Conservation (phyloP, 2,797 vertebrate genomes). For the Garrulus glandarius region DNA sequence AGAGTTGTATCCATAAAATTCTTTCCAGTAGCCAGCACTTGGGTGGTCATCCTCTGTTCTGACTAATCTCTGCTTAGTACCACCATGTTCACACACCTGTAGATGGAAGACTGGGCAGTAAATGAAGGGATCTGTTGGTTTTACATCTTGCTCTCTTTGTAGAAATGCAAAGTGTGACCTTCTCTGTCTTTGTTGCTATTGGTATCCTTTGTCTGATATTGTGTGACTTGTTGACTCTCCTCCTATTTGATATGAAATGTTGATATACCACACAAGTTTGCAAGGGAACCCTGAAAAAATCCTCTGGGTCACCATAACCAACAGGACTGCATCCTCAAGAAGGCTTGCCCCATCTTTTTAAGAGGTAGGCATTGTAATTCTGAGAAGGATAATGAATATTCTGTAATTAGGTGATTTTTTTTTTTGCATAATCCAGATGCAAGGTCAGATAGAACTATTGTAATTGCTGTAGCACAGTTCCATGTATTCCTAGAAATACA, state of each 20-base stretch:
- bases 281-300: neutral
- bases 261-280: neutral
- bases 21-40: neutral
- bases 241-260: neutral
- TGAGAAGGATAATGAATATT: neutral
- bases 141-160: neutral
- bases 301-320: neutral
- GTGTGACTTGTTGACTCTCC: neutral
- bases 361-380: neutral
- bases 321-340: neutral
- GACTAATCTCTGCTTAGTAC: neutral
- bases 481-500: neutral
- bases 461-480: neutral
- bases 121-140: neutral
- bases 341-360: neutral
- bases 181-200: neutral
- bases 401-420: neutral
- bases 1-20: neutral
- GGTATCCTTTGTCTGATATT: neutral
- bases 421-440: neutral
- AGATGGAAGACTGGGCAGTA: neutral
- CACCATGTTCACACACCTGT: neutral
- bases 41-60: neutral
- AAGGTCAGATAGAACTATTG: neutral
- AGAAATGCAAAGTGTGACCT: neutral